Evolutionary conservation across 2,888 invertebrate genomes (phyloP).

Genomic region (Cyclophora punctaria): DNA sequence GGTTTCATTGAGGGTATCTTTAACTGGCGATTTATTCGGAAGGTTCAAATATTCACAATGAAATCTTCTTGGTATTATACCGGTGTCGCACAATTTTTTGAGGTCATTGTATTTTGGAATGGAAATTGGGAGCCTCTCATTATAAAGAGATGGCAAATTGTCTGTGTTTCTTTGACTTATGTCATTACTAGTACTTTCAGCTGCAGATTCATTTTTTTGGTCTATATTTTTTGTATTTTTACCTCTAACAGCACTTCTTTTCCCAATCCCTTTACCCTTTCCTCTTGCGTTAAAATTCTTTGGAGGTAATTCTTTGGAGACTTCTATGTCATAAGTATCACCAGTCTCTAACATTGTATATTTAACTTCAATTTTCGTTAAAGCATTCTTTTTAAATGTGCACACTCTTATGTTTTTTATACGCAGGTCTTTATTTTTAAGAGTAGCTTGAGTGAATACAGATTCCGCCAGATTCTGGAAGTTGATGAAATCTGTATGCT

Average conservation of each 20-base stretch:
- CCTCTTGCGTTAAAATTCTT: not conserved
- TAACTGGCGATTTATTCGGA: not conserved
- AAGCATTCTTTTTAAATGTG: conserved; percentile 4
- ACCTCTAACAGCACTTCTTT: not conserved
- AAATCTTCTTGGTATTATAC: not conserved
- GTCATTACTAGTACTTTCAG: too few relatives aligned
- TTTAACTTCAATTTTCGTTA: conserved; percentile 5
- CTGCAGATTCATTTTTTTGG: not conserved
- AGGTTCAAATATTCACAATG: not conserved
- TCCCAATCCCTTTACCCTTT: not conserved
- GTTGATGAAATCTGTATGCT: conserved; percentile 6
- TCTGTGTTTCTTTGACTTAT: too few relatives aligned
- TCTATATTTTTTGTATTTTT: not conserved
- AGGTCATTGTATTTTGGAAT: not conserved
- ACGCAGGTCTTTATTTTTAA: conserved; percentile 7
- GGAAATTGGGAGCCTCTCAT: not conserved
- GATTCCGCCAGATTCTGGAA: not conserved
- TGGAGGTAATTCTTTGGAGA: conserved; percentile 3
- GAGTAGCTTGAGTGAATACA: conserved; percentile 5
- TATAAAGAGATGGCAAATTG: not conserved
- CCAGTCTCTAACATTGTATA: conserved; percentile 2
- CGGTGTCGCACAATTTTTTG: not conserved
- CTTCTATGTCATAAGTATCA: too few relatives aligned
- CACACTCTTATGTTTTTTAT: conserved; percentile 5
- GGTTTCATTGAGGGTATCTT: not conserved